Evolutionary conservation across 2,113 vertebrate genomes (phyloP).

Genomic region (Geothlypis trichas): DNA sequence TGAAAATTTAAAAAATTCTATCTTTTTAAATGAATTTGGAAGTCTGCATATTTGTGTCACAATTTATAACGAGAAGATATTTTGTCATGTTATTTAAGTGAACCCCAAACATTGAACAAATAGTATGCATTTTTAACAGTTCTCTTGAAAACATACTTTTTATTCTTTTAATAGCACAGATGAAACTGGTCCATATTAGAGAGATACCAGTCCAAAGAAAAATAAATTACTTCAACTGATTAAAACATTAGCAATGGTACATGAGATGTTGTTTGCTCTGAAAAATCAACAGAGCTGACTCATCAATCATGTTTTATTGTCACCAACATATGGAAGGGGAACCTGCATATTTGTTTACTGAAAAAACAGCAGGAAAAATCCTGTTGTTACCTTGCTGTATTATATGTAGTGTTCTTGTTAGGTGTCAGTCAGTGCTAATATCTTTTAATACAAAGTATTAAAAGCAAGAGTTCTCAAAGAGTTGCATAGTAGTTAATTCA

Average conservation of each 20-base stretch:
- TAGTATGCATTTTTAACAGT: not conserved
- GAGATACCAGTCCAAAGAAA: not conserved
- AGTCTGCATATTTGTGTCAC: not conserved
- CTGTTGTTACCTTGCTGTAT: not conserved
- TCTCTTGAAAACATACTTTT: not conserved
- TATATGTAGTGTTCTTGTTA: not conserved
- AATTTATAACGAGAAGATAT: conserved; percentile 25
- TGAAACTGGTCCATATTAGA: not conserved
- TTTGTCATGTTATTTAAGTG: conserved; percentile 8
- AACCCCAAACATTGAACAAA: not conserved
- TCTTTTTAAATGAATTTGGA: conserved; percentile 15
- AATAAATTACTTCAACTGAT: not conserved
- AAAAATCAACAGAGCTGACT: not conserved
- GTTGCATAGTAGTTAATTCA: not conserved
- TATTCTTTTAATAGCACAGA: not conserved
- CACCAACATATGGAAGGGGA: not conserved
- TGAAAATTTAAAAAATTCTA: not conserved
- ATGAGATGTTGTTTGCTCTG: not conserved
- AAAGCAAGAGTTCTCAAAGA: not conserved
- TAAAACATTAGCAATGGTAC: not conserved
- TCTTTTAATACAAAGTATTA: not conserved
- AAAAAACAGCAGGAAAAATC: not conserved
- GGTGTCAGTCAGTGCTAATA: not conserved
- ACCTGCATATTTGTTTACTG: not conserved
- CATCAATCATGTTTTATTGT: not conserved